Conservation (phyloP, 2,888 invertebrate species). For the Tholera decimalis region DNA sequence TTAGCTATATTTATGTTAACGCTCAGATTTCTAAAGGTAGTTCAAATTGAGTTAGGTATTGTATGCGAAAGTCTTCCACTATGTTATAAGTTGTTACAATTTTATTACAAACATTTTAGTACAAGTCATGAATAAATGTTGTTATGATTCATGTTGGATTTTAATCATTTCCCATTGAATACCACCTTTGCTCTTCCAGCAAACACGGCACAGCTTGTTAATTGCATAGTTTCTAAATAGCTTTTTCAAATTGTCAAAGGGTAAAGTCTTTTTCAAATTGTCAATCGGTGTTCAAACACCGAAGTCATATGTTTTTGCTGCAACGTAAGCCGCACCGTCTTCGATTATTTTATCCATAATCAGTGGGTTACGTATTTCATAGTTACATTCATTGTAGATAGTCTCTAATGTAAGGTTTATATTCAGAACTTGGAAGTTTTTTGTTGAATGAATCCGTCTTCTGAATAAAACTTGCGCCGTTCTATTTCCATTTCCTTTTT, state of each 20-base stretch:
- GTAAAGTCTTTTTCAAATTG: too few species aligned
- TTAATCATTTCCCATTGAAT: slow-evolving; percentile 92
- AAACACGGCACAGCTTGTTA: slow-evolving; percentile 90
- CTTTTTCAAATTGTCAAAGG: too few species aligned
- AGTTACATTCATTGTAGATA: slow-evolving; percentile 96
- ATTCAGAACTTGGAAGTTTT: slow-evolving; percentile 90
- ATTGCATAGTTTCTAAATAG: slow-evolving; percentile 89
- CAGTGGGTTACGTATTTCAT: slow-evolving; percentile 94
- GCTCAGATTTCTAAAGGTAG: too few species aligned
- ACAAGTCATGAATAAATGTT: slow-evolving; percentile 51
- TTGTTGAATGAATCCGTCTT: slow-evolving; percentile 93
- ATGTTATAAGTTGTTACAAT: slow-evolving; percentile 36
- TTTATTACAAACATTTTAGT: slow-evolving; percentile 42
- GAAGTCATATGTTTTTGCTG: slow-evolving; percentile 98
- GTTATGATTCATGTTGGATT: slow-evolving; percentile 78
- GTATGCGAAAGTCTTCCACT: slow-evolving; percentile 39
- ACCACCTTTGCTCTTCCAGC: slow-evolving; percentile 93
- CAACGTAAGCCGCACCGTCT: slow-evolving; percentile 93
- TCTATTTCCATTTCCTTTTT: slow-evolving; percentile 74
- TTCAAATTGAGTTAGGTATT: slow-evolving; percentile 37
- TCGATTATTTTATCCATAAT: slow-evolving; percentile 92
- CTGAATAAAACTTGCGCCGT: slow-evolving; percentile 92
- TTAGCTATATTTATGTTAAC: too few species aligned
- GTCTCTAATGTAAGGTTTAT: slow-evolving; percentile 98
- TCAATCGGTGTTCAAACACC: slow-evolving; percentile 96